Conservation (phyloP, 2,113 vertebrate species). For the Apodemus speciosus region DNA sequence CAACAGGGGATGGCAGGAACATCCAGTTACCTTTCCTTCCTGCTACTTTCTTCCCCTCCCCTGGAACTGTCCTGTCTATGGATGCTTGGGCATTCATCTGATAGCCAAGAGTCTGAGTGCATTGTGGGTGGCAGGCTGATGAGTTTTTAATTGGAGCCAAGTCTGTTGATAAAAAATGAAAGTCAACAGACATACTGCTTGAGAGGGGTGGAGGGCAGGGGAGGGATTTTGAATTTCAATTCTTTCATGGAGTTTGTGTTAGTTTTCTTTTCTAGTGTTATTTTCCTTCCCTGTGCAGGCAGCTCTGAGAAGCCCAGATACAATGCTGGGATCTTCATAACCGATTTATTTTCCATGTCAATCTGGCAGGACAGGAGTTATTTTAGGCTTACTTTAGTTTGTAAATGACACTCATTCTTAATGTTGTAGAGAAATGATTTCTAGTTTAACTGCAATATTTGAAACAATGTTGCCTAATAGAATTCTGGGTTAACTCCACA, state of each 20-base stretch:
- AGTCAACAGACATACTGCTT: background rate
- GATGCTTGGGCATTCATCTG: background rate
- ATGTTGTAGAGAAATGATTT: background rate
- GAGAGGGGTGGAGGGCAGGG: background rate
- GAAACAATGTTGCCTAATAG: background rate
- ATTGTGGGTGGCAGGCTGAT: constrained; percentile 60
- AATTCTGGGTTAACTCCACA: background rate
- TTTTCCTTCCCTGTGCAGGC: constrained; percentile 58
- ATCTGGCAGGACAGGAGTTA: constrained; percentile 61
- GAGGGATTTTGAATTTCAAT: constrained; percentile 62
- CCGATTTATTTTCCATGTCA: constrained; percentile 45
- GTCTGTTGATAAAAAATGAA: constrained; percentile 65
- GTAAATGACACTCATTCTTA: constrained; percentile 31
- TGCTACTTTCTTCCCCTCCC: background rate
- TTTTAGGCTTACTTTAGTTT: constrained; percentile 57
- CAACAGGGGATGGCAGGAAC: accelerated
- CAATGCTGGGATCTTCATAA: constrained; percentile 49
- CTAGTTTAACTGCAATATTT: background rate
- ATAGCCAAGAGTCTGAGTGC: background rate
- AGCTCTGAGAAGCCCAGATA: constrained; percentile 38
- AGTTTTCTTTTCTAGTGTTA: constrained; percentile 65
- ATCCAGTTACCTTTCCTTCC: accelerated
- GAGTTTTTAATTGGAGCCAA: constrained; percentile 63
- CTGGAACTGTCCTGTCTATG: no score
- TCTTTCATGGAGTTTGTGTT: constrained; percentile 49